Conservation (phyloP, 2,888 invertebrate species). For the Lamellibrachia satsuma region DNA sequence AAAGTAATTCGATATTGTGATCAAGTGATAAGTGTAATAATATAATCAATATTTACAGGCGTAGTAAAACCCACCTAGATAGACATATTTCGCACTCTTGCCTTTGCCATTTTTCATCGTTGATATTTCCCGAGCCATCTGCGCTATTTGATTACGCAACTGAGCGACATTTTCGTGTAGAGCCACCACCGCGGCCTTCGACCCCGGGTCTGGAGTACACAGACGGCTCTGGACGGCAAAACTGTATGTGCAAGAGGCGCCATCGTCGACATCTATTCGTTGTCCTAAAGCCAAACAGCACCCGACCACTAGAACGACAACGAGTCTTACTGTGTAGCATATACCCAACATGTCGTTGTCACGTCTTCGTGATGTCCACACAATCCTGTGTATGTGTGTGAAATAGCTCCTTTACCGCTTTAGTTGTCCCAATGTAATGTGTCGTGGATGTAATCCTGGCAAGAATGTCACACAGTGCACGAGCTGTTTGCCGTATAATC, state of each 20-base stretch:
- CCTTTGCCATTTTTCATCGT: neutral
- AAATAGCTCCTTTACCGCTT: neutral
- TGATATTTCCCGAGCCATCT: neutral
- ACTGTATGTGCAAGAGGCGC: neutral
- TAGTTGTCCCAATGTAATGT: neutral
- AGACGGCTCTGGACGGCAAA: neutral
- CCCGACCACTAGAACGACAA: neutral
- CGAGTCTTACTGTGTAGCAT: neutral
- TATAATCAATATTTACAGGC: neutral
- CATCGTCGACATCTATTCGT: neutral
- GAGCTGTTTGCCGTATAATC: neutral
- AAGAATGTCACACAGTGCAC: neutral
- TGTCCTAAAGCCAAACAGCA: neutral
- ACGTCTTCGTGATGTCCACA: neutral
- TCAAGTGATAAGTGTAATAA: neutral
- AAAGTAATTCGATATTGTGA: neutral
- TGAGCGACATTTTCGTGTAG: neutral
- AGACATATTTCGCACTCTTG: neutral
- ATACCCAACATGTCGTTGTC: neutral
- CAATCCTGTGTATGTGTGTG: neutral
- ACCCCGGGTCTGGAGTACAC: neutral
- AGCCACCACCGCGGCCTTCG: neutral
- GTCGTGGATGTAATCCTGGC: neutral
- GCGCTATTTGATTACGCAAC: neutral
- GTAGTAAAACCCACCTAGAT: neutral